phyloP scores from a whole-genome alignment of 1,140 invertebrate genomes.

The Psix sp. region DNA sequence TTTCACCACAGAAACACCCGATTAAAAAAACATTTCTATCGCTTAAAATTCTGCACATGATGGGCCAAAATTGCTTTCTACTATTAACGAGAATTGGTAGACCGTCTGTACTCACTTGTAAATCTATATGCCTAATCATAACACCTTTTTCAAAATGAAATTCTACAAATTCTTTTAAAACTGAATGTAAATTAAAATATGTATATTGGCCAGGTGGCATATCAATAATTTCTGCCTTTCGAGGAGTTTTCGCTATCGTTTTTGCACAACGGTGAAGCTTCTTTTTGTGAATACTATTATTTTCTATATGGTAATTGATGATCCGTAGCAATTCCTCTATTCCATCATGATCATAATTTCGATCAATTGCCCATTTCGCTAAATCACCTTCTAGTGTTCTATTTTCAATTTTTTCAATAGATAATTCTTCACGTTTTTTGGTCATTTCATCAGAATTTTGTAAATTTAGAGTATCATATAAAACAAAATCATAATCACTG shows the following conservation, averaged over 20 bases:
- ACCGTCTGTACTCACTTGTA: conserved; percentile 19
- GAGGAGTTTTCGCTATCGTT: conserved; percentile 5
- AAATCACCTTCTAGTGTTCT: too few relatives aligned
- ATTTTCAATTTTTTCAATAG: not conserved
- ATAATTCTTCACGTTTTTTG: too few relatives aligned
- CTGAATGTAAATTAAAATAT: not conserved
- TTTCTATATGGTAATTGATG: conserved; percentile 7
- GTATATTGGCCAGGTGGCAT: conserved; percentile 1
- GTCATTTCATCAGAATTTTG: too few relatives aligned
- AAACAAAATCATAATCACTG: too few relatives aligned
- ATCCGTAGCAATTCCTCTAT: conserved; percentile 2
- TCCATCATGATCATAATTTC: conserved; percentile 5
- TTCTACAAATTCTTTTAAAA: not conserved
- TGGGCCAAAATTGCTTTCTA: too few relatives aligned
- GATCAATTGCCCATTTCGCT: not conserved
- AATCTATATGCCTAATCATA: conserved; percentile 6
- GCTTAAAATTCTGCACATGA: conserved; percentile 7
- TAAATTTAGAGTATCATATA: not conserved
- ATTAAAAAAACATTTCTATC: conserved; percentile 9
- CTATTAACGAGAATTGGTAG: conserved; percentile 21
- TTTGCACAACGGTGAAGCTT: not conserved
- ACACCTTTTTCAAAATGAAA: conserved; percentile 1
- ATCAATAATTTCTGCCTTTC: not conserved
- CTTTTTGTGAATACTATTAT: conserved; percentile 6
- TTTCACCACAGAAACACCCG: conserved; percentile 37